These are phyloP conservation scores for Lasioglossum figueresi DNA, from an alignment of 2,888 invertebrate genomes.

Conservation along the genomic window DNA sequence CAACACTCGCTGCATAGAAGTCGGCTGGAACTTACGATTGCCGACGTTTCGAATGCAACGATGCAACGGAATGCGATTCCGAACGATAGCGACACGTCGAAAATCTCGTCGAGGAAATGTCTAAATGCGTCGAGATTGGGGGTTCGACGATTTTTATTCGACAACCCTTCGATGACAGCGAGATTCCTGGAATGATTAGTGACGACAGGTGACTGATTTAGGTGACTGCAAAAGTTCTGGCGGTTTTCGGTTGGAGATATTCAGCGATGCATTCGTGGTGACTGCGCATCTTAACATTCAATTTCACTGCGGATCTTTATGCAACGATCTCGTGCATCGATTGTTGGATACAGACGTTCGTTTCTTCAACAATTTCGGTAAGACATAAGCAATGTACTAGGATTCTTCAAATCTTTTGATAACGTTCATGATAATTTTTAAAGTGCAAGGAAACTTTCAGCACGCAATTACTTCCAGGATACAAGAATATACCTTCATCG, in stretches of 20 bases:
- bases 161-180: constrained; percentile 2
- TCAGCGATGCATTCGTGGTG: neutral
- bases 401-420: neutral
- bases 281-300: neutral
- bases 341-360: no score
- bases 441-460: neutral
- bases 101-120: neutral
- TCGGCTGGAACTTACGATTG: neutral
- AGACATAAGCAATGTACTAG: neutral
- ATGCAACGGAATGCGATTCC: neutral
- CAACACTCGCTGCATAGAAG: constrained; percentile 12
- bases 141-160: constrained; percentile 5
- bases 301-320: neutral
- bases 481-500: neutral
- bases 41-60: neutral
- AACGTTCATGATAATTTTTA: neutral
- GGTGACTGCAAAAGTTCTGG: neutral
- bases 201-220: constrained; percentile 1
- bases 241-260: neutral
- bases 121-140: neutral
- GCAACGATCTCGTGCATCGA: neutral
- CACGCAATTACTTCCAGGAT: neutral
- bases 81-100: constrained; percentile 1
- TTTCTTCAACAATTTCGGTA: neutral
- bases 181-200: constrained; percentile 5